Base-by-base conservation (phyloP, 2,113 vertebrate species). In the Salvelinus namaycush region DNA sequence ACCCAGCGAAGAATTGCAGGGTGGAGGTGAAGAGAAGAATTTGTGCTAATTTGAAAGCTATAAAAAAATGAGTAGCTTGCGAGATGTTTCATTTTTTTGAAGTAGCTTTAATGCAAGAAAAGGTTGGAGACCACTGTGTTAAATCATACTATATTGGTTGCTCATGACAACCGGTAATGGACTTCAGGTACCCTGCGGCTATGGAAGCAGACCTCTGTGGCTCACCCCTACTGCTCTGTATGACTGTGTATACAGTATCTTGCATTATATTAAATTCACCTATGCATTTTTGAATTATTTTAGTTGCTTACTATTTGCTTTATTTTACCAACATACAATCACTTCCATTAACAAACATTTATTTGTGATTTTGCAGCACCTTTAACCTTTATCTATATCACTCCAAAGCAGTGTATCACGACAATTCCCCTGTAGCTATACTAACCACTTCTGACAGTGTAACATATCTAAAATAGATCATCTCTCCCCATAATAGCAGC, bases 121-220 rank as follows among this genome's bases (percentile, higher is more conserved):
- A 44, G 39, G 34, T 34, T 34, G 34, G 34, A 34, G 34, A 34
- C 34, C 6, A 7, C 34, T 34, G 34, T 65, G 62, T 65, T 26
- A 26, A 18, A 24, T 7, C 12, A 24, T 64, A 26, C 24, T 31
- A 67, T 3, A 67, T 13, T 31, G 65, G 72, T 79, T 79, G 71
- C 77, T 69, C 66, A 68, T 78, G 65, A 71, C 77, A 79, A 79
- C 77, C 48, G 24, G 72, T 72, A 18, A 64, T 74, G 72, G 77
- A 31, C 72, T 64, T 64, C 27, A 27, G 65, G 65, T 7, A 14
- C 27, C 65, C 27, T 29, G 27, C 14, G 6, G 65, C 65, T 67
- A 16, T 31, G 65, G 27, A 16, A 29, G 65, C 27, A 29, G 27
- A 20, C 26, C 9, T 44, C 39, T 44, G 39, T 20, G 13, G 18